Conservation (phyloP, 1,140 invertebrate genomes). For the Andrena cerasifolii region DNA sequence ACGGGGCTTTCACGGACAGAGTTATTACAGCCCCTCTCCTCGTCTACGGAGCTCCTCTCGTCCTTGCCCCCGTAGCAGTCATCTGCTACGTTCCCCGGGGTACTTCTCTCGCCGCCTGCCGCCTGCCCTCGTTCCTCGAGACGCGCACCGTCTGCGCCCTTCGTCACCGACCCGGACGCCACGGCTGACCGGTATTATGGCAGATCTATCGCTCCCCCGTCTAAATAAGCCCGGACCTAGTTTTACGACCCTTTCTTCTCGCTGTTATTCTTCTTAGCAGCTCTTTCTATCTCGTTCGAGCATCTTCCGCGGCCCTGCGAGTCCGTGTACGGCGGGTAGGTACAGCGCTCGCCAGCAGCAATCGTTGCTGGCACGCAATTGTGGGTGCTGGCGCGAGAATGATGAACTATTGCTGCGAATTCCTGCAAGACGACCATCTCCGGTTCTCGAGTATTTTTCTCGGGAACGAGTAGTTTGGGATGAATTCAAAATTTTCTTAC, state of each 20-base stretch:
- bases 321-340: not conserved
- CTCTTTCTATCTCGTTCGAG: constrained; percentile 10
- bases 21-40: constrained; percentile 70
- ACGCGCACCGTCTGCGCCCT: constrained; percentile 43
- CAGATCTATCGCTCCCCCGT: constrained; percentile 53
- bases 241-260: constrained; percentile 48
- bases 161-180: constrained; percentile 20
- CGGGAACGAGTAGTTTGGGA: no score
- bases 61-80: constrained; percentile 51
- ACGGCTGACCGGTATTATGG: constrained; percentile 44
- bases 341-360: not conserved
- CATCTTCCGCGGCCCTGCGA: not conserved
- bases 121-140: constrained; percentile 55
- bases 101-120: constrained; percentile 25
- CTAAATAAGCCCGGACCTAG: constrained; percentile 51
- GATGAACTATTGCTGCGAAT: no score
- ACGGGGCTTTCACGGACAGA: constrained; percentile 76
- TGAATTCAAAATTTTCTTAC: no score
- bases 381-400: no score
- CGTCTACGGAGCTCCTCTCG: constrained; percentile 21
- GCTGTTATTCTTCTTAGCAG: constrained; percentile 16
- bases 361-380: not conserved
- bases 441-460: no score
- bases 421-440: no score
- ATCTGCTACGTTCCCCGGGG: constrained; percentile 17